Conservation (phyloP, 2,113 vertebrate genomes). For the Campylomormyrus tamandua region DNA sequence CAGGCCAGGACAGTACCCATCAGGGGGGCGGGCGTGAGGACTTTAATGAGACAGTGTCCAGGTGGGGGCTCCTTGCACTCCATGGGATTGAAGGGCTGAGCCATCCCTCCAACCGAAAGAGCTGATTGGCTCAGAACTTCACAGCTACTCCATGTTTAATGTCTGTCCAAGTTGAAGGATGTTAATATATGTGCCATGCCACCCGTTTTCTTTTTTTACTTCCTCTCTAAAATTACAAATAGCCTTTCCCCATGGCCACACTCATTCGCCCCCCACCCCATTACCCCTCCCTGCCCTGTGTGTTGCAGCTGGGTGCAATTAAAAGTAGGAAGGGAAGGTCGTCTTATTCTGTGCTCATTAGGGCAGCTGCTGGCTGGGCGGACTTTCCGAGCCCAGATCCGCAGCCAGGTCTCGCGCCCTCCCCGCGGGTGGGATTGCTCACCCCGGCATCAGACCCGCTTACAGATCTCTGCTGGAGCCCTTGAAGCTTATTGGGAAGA, state of each 20-base stretch:
- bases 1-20: constrained; percentile 39
- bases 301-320: constrained; percentile 65
- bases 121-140: constrained; percentile 48
- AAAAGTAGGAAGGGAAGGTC: constrained; percentile 53
- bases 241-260: constrained; percentile 56
- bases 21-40: constrained; percentile 35
- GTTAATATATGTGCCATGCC: constrained; percentile 63
- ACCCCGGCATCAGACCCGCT: neutral
- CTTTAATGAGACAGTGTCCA: constrained; percentile 44
- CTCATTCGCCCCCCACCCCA: constrained; percentile 48
- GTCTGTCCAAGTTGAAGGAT: constrained; percentile 57
- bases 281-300: neutral
- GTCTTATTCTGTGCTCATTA: constrained; percentile 38
- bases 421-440: constrained; percentile 23
- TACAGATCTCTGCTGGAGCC: neutral
- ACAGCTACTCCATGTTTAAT: constrained; percentile 63
- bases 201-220: constrained; percentile 60
- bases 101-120: constrained; percentile 23
- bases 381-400: constrained; percentile 40
- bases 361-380: constrained; percentile 47
- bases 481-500: constrained; percentile 48
- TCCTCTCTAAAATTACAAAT: constrained; percentile 60
- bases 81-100: neutral
- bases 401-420: constrained; percentile 5
- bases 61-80: constrained; percentile 7